A percentile compares a stretch with the other conserved stretches of the same genome.
Conservation (phyloP, 1,140 invertebrate genomes). For the Colletes gigas region DNA sequence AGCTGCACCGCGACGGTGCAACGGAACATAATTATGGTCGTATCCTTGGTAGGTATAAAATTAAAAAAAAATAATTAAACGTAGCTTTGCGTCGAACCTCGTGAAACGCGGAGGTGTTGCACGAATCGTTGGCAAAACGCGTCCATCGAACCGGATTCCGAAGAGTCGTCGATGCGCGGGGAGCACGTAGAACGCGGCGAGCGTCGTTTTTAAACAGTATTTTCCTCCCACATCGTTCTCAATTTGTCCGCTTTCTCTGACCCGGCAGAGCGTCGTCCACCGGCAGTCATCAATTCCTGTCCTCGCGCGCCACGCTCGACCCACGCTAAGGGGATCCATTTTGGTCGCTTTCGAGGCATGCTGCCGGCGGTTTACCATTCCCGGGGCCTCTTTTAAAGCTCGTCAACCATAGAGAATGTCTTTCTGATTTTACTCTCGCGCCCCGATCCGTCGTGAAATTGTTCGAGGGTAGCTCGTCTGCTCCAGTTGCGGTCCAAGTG, state of each 20-base stretch:
- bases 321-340: conserved; percentile 33
- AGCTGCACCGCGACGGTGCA: too few species aligned
- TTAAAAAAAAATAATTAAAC: too few species aligned
- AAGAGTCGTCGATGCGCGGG: background rate
- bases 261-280: background rate
- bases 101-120: too few species aligned
- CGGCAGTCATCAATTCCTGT: conserved; percentile 12
- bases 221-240: conserved; percentile 31
- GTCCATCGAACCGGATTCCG: background rate
- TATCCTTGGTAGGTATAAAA: too few species aligned
- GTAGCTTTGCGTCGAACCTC: too few species aligned
- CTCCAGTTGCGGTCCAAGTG: background rate
- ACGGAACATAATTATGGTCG: too few species aligned
- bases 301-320: conserved; percentile 9
- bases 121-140: background rate
- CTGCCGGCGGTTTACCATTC: background rate
- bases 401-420: background rate
- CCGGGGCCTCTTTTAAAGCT: background rate
- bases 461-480: conserved; percentile 5
- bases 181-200: background rate
- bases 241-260: conserved; percentile 37
- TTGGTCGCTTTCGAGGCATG: background rate
- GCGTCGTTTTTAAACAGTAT: background rate
- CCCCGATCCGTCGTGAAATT: conserved; percentile 2
- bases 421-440: background rate